Evolutionary conservation across 2,888 invertebrate genomes (phyloP), one percentile per base, ranked within the genome.

Genomic region (Trichacis sp.): DNA sequence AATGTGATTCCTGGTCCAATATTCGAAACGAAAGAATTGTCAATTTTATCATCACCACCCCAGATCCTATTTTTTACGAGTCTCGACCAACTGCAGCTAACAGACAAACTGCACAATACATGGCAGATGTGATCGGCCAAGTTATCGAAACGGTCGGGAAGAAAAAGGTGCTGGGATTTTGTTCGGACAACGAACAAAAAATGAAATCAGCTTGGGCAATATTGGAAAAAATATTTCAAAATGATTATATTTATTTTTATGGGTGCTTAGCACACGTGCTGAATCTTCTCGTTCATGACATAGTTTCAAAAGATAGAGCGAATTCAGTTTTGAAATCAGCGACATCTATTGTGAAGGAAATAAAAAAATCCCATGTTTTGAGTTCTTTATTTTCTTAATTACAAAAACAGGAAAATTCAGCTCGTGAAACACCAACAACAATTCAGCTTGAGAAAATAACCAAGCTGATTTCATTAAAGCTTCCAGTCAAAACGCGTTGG

Each of bases 1-100:
- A 40, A 17, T 40, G 17, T 40, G 57, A 58, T 29, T 20, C 45
- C n/a, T 58, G 57, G 46, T 58, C 45, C 19, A 58, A 58, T 38
- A 3, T 51, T 19, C 19, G 51, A 38, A 58, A 58, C 46, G 57
- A 58, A 29, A 38, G 50, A 12, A 24, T 58, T 2, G 50, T 58
- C 9, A 58, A 58, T 46, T 58, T 58, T 12, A 9, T 58, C 15
- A 11, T 51, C 3, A 49, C 51, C 19, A 58, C 57, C 3, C 57
- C 50, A 8, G 29, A 51, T 2, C 9, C 40, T 40, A 20, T 58
- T 14, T 36, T 47, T 52, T 48, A 24, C 14, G 48, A 59, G 15
- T 30, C 52, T 20, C n/a, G 51, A 20, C 20, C 49, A 1, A 42
- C 43, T 24, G 45, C 42, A 45, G 36, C 43, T 11, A 33, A 58